Percentiles rank a stretch among this genome's conserved stretches.
These are phyloP conservation scores for Platichthys flesus DNA, from an alignment of 2,113 vertebrate genomes.

Conservation along the genomic window DNA sequence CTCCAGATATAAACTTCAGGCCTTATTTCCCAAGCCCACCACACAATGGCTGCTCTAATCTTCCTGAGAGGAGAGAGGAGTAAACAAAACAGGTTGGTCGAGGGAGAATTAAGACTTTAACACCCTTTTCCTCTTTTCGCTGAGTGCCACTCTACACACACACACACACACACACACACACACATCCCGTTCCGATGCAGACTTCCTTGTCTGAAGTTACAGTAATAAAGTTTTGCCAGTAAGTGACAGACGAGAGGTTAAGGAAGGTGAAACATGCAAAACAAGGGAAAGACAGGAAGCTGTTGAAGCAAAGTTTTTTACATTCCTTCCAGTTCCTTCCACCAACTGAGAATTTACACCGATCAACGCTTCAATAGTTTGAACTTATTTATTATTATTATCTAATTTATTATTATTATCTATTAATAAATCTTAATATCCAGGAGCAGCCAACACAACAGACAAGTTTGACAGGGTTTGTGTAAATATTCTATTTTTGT, in stretches of 20 bases:
- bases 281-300: no score
- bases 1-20: conserved; percentile 59
- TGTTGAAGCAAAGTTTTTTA: no score
- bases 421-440: neutral
- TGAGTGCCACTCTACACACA: conserved; percentile 24
- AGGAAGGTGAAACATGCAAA: neutral
- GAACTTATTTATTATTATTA: no score
- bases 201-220: conserved; percentile 71
- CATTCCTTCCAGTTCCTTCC: no score
- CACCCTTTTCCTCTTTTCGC: conserved; percentile 62
- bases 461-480: neutral
- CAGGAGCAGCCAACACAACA: neutral
- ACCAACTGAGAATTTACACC: no score
- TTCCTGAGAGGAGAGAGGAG: conserved; percentile 53
- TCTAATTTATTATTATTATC: no score
- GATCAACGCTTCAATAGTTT: no score
- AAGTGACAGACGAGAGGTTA: conserved; percentile 39
- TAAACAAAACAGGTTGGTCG: conserved; percentile 63
- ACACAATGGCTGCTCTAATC: conserved; percentile 64
- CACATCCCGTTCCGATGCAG: conserved; percentile 47
- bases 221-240: conserved; percentile 68
- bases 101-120: conserved; percentile 62
- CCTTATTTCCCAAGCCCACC: conserved; percentile 51
- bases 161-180: conserved; percentile 60
- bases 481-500: neutral